These are phyloP conservation scores for Palloptera scutellata DNA, from an alignment of 2,888 invertebrate genomes.

Conservation along the genomic window DNA sequence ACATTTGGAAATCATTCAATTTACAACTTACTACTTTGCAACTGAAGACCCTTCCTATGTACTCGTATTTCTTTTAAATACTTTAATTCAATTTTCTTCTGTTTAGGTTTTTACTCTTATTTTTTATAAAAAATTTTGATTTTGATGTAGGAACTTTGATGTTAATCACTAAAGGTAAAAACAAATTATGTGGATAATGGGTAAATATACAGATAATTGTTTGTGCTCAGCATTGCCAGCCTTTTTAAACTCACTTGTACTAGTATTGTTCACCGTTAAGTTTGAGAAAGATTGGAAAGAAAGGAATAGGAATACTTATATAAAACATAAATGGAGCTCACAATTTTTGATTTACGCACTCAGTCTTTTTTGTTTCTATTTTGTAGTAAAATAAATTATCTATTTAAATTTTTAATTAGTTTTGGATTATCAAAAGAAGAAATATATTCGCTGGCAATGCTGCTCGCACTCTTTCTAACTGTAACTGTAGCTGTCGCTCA, in stretches of 20 bases:
- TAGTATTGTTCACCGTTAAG: too few relatives aligned
- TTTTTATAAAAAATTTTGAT: conserved; percentile 30
- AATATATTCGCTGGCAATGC: conserved; percentile 47
- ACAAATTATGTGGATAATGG: not conserved
- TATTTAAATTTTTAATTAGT: conserved; percentile 43
- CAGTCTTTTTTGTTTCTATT: conserved; percentile 57
- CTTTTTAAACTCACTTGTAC: not conserved
- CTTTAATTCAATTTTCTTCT: conserved; percentile 8
- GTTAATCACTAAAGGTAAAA: conserved; percentile 58
- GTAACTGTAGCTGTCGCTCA: conserved; percentile 3
- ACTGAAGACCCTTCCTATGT: conserved; percentile 31
- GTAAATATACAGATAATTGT: not conserved
- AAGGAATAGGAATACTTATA: too few relatives aligned
- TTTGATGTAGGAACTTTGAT: conserved; percentile 60
- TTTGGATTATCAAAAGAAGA: conserved; percentile 37
- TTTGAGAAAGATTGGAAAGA: too few relatives aligned
- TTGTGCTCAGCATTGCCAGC: conserved; percentile 12
- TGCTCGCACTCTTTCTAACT: not conserved
- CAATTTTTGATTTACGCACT: conserved; percentile 42
- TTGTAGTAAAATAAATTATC: too few relatives aligned
- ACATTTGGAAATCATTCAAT: conserved; percentile 29
- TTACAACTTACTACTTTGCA: conserved; percentile 16
- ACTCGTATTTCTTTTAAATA: not conserved
- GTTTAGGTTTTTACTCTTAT: conserved; percentile 17
- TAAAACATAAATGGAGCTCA: not conserved